These are phyloP conservation scores for Tachyglossus aculeatus DNA, from an alignment of 2,797 vertebrate species.

Conservation along the genomic window DNA sequence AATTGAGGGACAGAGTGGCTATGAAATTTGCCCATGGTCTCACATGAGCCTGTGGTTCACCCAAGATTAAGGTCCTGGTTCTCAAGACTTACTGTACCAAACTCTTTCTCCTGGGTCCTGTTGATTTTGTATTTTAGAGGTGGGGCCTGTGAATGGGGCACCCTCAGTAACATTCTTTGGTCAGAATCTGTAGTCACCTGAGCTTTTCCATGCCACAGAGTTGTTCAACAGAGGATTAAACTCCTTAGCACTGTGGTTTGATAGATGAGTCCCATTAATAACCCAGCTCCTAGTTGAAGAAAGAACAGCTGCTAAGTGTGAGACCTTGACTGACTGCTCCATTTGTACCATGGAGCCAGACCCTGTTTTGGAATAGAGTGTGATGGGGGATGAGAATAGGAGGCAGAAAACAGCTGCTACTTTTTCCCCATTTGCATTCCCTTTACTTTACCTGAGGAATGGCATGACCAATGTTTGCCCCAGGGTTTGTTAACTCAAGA, in stretches of 20 bases:
- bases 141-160: too few relatives aligned
- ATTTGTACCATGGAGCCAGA: not conserved
- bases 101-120: too few relatives aligned
- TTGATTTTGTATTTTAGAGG: too few relatives aligned
- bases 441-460: not conserved
- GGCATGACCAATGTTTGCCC: too few relatives aligned
- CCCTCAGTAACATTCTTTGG: constrained; percentile 48
- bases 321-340: not conserved
- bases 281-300: constrained; percentile 1
- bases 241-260: constrained; percentile 55
- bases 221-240: constrained; percentile 59
- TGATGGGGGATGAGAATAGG: accelerated
- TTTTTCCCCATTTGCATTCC: not conserved
- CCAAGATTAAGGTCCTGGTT: too few relatives aligned
- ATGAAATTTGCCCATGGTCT: too few relatives aligned
- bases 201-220: constrained; percentile 47
- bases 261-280: constrained; percentile 67
- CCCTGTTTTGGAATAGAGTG: not conserved
- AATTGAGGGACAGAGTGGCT: too few relatives aligned
- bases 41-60: too few relatives aligned
- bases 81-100: too few relatives aligned
- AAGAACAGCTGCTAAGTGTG: constrained; percentile 26
- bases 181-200: constrained; percentile 55
- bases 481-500: too few relatives aligned
- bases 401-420: not conserved